Evolutionary conservation across 1,140 invertebrate genomes (phyloP).

Genomic region (Belonocnema kinseyi): DNA sequence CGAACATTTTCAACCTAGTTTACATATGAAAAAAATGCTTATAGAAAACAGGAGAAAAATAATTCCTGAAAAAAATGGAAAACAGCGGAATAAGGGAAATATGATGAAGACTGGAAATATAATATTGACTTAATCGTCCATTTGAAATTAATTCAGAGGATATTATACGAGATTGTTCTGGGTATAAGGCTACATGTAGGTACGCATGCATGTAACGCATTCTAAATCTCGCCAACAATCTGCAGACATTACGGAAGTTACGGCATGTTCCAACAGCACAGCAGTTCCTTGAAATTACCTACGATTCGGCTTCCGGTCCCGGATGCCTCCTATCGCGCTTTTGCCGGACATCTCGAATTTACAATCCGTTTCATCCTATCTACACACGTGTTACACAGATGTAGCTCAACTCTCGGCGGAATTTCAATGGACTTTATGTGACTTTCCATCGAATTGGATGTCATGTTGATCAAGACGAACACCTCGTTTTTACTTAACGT

Average conservation of each 20-base stretch:
- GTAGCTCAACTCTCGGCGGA: background rate
- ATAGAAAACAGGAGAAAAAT: too few species aligned
- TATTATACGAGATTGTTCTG: background rate
- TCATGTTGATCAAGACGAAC: background rate
- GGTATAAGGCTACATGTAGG: background rate
- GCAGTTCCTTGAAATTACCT: constrained; percentile 51
- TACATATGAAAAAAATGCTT: too few species aligned
- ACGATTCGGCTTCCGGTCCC: constrained; percentile 47
- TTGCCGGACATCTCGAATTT: constrained; percentile 50
- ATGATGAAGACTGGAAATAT: too few species aligned
- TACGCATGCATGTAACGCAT: constrained; percentile 45
- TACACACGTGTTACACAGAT: constrained; percentile 40
- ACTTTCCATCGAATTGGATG: constrained; percentile 20
- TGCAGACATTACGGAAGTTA: constrained; percentile 53
- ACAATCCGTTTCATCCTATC: constrained; percentile 46
- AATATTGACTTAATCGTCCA: background rate
- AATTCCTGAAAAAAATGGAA: too few species aligned
- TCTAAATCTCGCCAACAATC: constrained; percentile 52
- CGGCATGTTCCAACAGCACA: constrained; percentile 37
- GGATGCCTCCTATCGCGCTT: constrained; percentile 49
- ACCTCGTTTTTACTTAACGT: background rate
- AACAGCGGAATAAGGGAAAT: too few species aligned
- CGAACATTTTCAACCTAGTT: too few species aligned
- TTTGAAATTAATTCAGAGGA: background rate
- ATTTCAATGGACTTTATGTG: constrained; percentile 21